Evolutionary conservation across 2,888 invertebrate genomes (phyloP).

Genomic region (Cabera pusaria): DNA sequence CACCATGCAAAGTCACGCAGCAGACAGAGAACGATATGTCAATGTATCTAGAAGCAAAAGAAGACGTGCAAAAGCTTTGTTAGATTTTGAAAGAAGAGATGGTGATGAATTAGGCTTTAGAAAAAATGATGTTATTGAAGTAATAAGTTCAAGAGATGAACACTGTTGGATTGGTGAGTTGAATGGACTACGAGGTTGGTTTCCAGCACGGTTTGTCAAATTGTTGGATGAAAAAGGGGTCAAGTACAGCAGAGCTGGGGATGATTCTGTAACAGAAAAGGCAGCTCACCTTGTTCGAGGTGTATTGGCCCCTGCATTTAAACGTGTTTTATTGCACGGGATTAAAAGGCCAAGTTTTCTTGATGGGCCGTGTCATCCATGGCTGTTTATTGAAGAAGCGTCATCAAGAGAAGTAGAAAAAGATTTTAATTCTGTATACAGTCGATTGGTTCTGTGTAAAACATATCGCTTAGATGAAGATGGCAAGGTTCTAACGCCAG

Average conservation of each 20-base stretch:
- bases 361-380: slow-evolving; percentile 98
- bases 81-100: slow-evolving; percentile 98
- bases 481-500: slow-evolving; percentile 98
- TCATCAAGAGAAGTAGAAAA: slow-evolving; percentile 98
- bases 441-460: slow-evolving; percentile 97
- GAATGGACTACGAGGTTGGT: slow-evolving; percentile 97
- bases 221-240: slow-evolving; percentile 93
- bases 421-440: slow-evolving; percentile 99
- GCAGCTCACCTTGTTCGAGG: slow-evolving; percentile 98
- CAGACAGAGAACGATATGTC: slow-evolving; percentile 97
- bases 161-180: slow-evolving; percentile 99
- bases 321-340: slow-evolving; percentile 97
- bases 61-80: slow-evolving; percentile 95
- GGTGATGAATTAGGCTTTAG: slow-evolving; percentile 99
- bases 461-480: slow-evolving; percentile 99
- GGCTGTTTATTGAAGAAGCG: slow-evolving; percentile 99
- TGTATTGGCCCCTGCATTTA: slow-evolving; percentile 95
- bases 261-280: slow-evolving; percentile 98
- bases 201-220: slow-evolving; percentile 98
- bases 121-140: slow-evolving; percentile 99
- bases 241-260: slow-evolving; percentile 94
- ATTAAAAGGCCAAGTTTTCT: slow-evolving; percentile 95
- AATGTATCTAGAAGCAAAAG: slow-evolving; percentile 94
- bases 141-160: slow-evolving; percentile 98
- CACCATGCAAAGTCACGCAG: slow-evolving; percentile 96